Evolutionary conservation across 1,140 invertebrate genomes (phyloP), one percentile per base, ranked within the genome.

Genomic region (Mamestra configurata): DNA sequence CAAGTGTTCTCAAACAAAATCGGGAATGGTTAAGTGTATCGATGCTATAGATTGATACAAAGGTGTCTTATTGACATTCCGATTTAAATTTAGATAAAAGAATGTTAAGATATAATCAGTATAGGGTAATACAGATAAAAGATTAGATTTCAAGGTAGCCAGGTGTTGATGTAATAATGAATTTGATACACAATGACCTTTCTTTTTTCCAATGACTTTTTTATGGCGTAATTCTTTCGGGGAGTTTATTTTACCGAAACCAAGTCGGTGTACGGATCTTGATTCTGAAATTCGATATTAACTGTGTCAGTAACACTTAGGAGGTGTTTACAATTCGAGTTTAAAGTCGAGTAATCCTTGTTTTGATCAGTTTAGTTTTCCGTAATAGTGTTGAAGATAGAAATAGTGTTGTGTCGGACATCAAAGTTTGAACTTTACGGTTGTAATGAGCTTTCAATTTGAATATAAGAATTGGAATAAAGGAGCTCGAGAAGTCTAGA

Each of bases 91-190:
- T 24, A 79, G 77, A 79, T 79, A 57, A 27, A 10, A 24, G 55
- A n/a, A 8, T 55, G 49, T 71, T 57, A 18, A 79, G 66, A 79
- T 79, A 11, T 11, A 53, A 79, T 71, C 53, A 15, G 10, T 64
- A 15, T 79, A 35, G 22, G 13, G 59, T 73, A 64, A 79, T 70
- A 0, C n/a, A 51, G 73, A 80, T 77, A 70, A 66, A 49, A 80
- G 79, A 76, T 80, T 77, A 77, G 72, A 77, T 71, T 61, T 71
- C 64, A 57, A 37, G 10, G 78, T 80, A 80, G 73, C 68, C 61
- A 80, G 53, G 79, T 77, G 79, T 76, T 24, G 72, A 76, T 66
- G 24, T 71, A 55, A 80, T 66, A 75, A 76, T 70, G 79, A 70
- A 43, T 70, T 76, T 31, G 20, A 43, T 49, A 49, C 53, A 70